Conservation (phyloP, 2,797 vertebrate species). For the Ceryle rudis region DNA sequence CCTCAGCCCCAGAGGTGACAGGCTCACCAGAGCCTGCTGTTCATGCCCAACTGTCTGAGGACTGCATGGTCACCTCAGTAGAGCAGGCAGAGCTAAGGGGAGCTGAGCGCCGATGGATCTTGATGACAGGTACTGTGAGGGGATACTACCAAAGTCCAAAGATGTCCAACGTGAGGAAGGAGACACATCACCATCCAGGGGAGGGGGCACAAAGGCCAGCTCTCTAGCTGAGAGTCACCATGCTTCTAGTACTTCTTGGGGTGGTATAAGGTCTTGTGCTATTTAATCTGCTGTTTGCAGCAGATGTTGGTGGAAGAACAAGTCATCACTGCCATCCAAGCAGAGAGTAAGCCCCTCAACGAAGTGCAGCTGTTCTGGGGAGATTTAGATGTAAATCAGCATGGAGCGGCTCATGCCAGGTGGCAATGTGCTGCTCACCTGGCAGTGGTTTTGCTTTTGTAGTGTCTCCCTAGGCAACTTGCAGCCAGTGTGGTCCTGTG, state of each 20-base stretch:
- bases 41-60: background rate
- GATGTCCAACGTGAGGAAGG: background rate
- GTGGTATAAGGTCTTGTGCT: background rate
- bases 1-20: rapidly evolving
- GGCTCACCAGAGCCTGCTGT: background rate
- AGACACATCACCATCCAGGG: background rate
- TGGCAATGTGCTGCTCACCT: background rate
- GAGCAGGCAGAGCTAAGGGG: background rate
- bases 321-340: background rate
- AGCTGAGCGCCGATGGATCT: background rate
- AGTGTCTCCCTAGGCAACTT: background rate
- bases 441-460: background rate
- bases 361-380: background rate
- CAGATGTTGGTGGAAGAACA: rapidly evolving
- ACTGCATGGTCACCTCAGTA: background rate
- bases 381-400: background rate
- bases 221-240: background rate
- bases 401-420: background rate
- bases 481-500: background rate
- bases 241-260: background rate
- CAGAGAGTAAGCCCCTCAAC: background rate
- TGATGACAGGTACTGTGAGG: background rate
- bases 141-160: rapidly evolving
- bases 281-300: background rate
- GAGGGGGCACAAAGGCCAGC: background rate